Base-by-base conservation (phyloP, 2,888 invertebrate genomes). In the Timandra comae region DNA sequence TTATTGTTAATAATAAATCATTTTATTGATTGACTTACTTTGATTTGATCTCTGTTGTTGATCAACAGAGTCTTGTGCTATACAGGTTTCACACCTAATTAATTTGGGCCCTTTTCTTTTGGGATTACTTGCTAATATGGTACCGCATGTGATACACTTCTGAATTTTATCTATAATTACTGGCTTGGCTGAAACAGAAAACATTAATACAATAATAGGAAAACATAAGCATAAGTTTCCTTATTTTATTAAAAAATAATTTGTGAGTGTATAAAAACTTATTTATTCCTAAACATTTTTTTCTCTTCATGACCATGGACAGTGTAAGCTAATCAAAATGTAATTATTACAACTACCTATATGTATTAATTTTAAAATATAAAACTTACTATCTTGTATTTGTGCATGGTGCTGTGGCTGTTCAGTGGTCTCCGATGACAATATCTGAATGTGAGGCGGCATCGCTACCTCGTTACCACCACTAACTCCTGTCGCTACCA, bases 101-200 rank as follows among this genome's bases (percentile, higher is more conserved):
- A 89, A 72, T 51, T 90, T 90, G 1, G 89, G 88, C 2, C 89
- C 89, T 68, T 89, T 89, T 46, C 90, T 81, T 58, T 89, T 90
- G 11, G 88, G 88, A 49, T 89, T 87, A 29, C 63, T 86, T 13
- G 86, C 48, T 35, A 90, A 87, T 27, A 81, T 71, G 40, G 79
- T 86, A 33, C 89, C 89, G 51, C 90, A 90, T 28, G 88, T 88
- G 12, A 88, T 87, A 56, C 90, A 90, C 66, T 89, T 90, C 45
- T 86, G 85, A 29, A 87, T 69, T 57, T 79, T 86, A 46, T 89
- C 88, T 48, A 87, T 60, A 49, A 88, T 76, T 27, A 86, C 67
- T 35, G 87, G 71, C 68, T 87, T 87, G 27, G 85, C 73, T 76
- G 77, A 53, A 71, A 86, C 4, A 24, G n/a, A n/a, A n/a, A n/a